Percentiles rank a stretch among this genome's conserved stretches.
These are phyloP conservation scores for Tauraco hartlaubi DNA, from an alignment of 2,797 vertebrate species.

Conservation along the genomic window DNA sequence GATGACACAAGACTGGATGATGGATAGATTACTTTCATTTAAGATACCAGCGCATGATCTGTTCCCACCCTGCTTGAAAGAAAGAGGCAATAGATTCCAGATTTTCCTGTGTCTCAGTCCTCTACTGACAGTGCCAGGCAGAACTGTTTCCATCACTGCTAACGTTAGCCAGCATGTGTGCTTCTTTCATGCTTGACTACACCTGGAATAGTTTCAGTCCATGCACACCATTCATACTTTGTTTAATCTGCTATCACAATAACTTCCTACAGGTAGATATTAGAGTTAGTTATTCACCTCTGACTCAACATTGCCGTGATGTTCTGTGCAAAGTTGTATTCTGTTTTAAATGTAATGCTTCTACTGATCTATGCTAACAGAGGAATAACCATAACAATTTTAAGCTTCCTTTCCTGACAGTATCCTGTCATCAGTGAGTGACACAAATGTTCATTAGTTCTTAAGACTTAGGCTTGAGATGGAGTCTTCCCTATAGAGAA, in stretches of 20 bases:
- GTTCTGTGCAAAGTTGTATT: not conserved
- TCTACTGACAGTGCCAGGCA: not conserved
- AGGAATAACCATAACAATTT: not conserved
- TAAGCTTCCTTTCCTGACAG: not conserved
- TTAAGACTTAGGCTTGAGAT: not conserved
- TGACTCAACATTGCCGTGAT: not conserved
- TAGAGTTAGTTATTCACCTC: not conserved
- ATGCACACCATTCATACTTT: not conserved
- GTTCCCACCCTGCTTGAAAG: not conserved
- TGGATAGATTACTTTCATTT: not conserved
- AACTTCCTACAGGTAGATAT: not conserved
- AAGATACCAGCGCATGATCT: not conserved
- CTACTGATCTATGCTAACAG: not conserved
- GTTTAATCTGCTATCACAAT: not conserved
- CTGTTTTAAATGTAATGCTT: not conserved
- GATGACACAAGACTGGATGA: not conserved
- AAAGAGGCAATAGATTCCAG: not conserved
- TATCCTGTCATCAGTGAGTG: not conserved
- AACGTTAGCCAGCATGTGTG: fast-evolving
- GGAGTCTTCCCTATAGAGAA: not conserved
- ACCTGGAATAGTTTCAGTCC: not conserved
- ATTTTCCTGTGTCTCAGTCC: not conserved
- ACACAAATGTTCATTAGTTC: not conserved
- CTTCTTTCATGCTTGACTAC: not conserved
- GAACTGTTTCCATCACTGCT: fast-evolving